Evolutionary conservation across 2,888 invertebrate species (phyloP), one percentile per base, ranked within the genome.

Genomic region (Ceraclea dissimilis): DNA sequence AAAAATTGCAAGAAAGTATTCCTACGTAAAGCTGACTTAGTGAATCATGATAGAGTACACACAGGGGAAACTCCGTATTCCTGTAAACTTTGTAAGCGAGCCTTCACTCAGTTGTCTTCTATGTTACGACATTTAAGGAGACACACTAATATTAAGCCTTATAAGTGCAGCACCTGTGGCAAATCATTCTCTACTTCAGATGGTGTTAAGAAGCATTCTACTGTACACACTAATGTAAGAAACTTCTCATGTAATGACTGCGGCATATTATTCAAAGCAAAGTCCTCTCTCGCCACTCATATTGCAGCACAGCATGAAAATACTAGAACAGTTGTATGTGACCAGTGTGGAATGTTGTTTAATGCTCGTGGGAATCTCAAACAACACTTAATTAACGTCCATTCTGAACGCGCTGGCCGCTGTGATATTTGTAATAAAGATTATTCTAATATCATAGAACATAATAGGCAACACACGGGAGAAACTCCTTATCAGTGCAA

Each of bases 381-480:
- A 26, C 13, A 56, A 34, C 63, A 63, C 49, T 50, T 58, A 10
- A 46, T 17, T 2, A 62, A 56, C 4, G 50, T 62, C 10, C 63
- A 63, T 49, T 63, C 63, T 2, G 54, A 56, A 18, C 49, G 26
- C 17, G 60, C 63, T 10, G 60, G 61, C 0, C 68, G 74, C 2
- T 82, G 82, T 63, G 67, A 66, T 0, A 64, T 79, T 6, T 82
- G 82, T 63, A 65, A 71, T 8, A 81, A 81, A 64, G 72, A 75
- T 5, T 81, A 77, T 62, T 71, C 81, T 0, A 77, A 82, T 63
- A 63, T 82, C 16, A 75, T 75, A 51, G 75, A 73, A 1, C 82
- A 82, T 61, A 78, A 79, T 78, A 68, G 76, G 1, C 76, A 77
- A 59, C 82, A 82, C 60, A 81, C 79, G 0, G 81, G 81, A 0